A percentile compares a stretch with the other conserved stretches of the same genome.
phyloP scores from a whole-genome alignment of 2,888 invertebrate genomes.

The Molorchus minor region DNA sequence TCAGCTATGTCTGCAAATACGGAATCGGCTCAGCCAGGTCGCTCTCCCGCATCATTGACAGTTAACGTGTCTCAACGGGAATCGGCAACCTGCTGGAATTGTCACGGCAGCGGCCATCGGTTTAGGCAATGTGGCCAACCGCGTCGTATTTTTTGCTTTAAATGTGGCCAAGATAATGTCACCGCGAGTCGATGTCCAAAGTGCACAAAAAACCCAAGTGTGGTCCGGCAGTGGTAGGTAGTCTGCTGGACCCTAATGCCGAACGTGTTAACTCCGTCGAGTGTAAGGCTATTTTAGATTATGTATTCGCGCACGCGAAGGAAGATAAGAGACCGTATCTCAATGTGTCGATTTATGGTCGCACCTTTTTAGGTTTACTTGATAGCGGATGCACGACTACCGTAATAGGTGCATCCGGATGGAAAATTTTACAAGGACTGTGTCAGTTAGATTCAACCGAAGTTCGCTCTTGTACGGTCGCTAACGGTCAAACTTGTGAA shows the following conservation, averaged over 20 bases:
- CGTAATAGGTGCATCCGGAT: neutral
- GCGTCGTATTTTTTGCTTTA: constrained; percentile 14
- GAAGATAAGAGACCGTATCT: neutral
- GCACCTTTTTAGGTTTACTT: neutral
- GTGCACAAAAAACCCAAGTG: constrained; percentile 17
- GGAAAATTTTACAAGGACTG: neutral
- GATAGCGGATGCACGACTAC: neutral
- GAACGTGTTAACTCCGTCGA: neutral
- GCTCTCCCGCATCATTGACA: neutral
- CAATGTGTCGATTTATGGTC: neutral
- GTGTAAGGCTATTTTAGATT: neutral
- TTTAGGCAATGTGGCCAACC: constrained; percentile 9
- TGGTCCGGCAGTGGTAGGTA: constrained; percentile 6
- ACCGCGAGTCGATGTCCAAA: neutral
- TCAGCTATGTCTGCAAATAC: neutral
- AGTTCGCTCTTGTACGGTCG: neutral
- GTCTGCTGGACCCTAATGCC: neutral
- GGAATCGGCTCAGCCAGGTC: neutral
- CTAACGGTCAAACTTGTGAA: neutral
- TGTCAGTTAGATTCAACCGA: neutral
- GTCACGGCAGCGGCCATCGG: constrained; percentile 3
- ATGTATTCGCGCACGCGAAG: neutral
- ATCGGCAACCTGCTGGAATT: constrained; percentile 17
- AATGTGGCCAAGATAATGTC: neutral
- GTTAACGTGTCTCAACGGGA: neutral